Evolutionary conservation across 2,797 vertebrate species (phyloP).

Genomic region (Rachycentron canadum): DNA sequence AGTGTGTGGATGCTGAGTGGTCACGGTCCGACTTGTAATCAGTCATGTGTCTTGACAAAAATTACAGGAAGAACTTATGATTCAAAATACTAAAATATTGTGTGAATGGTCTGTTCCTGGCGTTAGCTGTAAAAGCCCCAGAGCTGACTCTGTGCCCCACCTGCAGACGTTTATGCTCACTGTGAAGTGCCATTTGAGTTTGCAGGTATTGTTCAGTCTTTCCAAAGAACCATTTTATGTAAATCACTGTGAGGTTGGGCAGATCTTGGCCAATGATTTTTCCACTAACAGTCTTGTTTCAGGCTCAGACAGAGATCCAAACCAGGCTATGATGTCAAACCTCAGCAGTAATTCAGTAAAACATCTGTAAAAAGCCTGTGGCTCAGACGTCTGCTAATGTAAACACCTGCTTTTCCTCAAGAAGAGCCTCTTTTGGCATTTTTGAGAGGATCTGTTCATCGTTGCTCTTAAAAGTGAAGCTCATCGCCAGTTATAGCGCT

Average conservation of each 20-base stretch:
- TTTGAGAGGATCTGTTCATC: slow-evolving; percentile 48
- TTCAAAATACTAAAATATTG: not conserved
- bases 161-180: slow-evolving; percentile 22
- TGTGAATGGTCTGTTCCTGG: not conserved
- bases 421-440: slow-evolving; percentile 33
- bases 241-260: slow-evolving; percentile 19
- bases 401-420: slow-evolving; percentile 51
- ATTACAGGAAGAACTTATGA: not conserved
- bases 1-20: not conserved
- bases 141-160: not conserved
- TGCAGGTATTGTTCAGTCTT: slow-evolving; percentile 41
- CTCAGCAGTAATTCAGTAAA: slow-evolving; percentile 31
- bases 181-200: slow-evolving; percentile 29
- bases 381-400: slow-evolving; percentile 15
- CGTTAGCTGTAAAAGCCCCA: slow-evolving; percentile 6
- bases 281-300: slow-evolving; percentile 38
- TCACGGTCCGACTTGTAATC: not conserved
- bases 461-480: slow-evolving; percentile 33
- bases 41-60: not conserved
- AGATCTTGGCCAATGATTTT: slow-evolving; percentile 39
- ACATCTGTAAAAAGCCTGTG: slow-evolving; percentile 38
- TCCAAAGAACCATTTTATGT: slow-evolving; percentile 34
- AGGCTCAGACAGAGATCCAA: slow-evolving; percentile 34
- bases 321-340: slow-evolving; percentile 29
- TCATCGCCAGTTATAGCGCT: slow-evolving; percentile 22